A percentile compares a stretch with the other conserved stretches of the same genome.
Evolutionary conservation across 2,888 invertebrate genomes (phyloP).

Genomic region (Caenorhabditis sinica): DNA sequence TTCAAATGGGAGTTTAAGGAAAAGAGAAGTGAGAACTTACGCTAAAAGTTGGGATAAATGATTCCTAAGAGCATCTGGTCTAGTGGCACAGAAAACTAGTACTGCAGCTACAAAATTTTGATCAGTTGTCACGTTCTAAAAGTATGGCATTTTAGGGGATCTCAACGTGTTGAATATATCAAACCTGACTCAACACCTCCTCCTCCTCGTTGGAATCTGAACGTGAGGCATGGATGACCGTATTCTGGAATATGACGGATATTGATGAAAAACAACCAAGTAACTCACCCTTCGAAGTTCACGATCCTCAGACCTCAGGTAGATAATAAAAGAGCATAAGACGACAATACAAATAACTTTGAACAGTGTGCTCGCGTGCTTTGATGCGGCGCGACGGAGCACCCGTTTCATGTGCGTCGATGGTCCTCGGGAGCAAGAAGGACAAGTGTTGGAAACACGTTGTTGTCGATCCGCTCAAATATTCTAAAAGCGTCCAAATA

Average conservation of each 20-base stretch:
- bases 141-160: not conserved
- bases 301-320: constrained; percentile 45
- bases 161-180: not conserved
- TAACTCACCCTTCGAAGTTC: constrained; percentile 45
- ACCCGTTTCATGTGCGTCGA: constrained; percentile 65
- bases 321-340: constrained; percentile 56
- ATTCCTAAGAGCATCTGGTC: constrained; percentile 78
- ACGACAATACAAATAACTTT: constrained; percentile 52
- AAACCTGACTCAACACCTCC: constrained; percentile 17
- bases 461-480: constrained; percentile 57
- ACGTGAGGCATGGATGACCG: constrained; percentile 27
- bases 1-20: not conserved
- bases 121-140: not conserved
- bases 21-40: constrained; percentile 55
- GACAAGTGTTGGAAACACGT: constrained; percentile 54
- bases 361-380: constrained; percentile 54
- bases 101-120: constrained; percentile 73
- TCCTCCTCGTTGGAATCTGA: constrained; percentile 26
- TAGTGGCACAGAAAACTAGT: constrained; percentile 79
- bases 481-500: constrained; percentile 61
- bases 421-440: constrained; percentile 35
- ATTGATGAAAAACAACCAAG: not conserved
- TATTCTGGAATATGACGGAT: constrained; percentile 21
- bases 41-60: constrained; percentile 78
- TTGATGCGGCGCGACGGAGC: constrained; percentile 52